Conservation (phyloP, 2,797 vertebrate species). For the Chelmon rostratus region DNA sequence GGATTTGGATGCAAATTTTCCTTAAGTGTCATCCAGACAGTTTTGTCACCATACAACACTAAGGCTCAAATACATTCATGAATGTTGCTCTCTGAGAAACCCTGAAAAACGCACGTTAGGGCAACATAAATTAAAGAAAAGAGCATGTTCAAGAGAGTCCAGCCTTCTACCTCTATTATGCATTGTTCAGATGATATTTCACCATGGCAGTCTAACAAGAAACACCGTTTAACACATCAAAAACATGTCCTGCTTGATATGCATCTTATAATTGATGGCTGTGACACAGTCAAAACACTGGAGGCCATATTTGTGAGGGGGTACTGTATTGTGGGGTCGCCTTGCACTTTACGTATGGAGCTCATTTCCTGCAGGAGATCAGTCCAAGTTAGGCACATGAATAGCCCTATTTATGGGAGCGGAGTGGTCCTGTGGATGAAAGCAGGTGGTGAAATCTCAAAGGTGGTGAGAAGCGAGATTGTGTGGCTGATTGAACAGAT, state of each 20-base stretch:
- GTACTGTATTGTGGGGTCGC: slow-evolving; percentile 58
- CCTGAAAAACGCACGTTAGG: slow-evolving; percentile 1
- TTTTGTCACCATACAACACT: neutral
- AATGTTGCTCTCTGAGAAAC: neutral
- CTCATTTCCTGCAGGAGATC: slow-evolving; percentile 77
- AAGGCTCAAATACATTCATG: neutral
- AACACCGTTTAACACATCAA: slow-evolving; percentile 36
- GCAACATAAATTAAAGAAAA: slow-evolving; percentile 4
- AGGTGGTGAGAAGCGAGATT: slow-evolving; percentile 31
- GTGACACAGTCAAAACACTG: slow-evolving; percentile 61
- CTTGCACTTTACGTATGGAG: slow-evolving; percentile 62
- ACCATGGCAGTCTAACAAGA: slow-evolving; percentile 10
- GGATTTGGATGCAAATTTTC: slow-evolving; percentile 5
- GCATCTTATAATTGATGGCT: slow-evolving; percentile 52
- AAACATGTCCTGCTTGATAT: slow-evolving; percentile 36
- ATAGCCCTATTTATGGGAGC: slow-evolving; percentile 66
- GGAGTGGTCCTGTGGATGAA: slow-evolving; percentile 54
- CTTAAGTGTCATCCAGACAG: neutral
- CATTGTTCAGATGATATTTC: slow-evolving; percentile 16
- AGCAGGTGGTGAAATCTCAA: slow-evolving; percentile 53
- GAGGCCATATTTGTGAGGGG: slow-evolving; percentile 52
- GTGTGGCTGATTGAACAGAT: slow-evolving; percentile 25
- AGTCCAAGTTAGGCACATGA: slow-evolving; percentile 62
- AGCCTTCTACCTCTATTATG: neutral
- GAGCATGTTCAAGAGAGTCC: neutral